These are phyloP conservation scores for Melipona beecheii DNA, from an alignment of 2,888 invertebrate genomes.

Conservation along the genomic window DNA sequence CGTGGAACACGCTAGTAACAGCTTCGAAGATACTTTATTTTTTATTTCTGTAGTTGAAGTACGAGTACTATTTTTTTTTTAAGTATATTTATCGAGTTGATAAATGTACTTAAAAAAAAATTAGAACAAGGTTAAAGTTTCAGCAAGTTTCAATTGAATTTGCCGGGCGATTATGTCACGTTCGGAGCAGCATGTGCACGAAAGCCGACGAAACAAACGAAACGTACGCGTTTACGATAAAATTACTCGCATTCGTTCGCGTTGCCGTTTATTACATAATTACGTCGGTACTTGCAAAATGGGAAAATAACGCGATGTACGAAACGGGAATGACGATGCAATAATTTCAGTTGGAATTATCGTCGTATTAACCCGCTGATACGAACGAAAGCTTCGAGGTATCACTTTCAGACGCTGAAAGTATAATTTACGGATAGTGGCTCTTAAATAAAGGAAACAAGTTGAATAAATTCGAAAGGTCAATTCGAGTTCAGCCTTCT, in stretches of 20 bases:
- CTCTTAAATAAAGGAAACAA: neutral
- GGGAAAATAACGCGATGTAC: slow-evolving; percentile 20
- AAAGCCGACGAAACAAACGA: neutral
- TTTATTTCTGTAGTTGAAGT: too few species aligned
- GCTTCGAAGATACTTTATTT: too few species aligned
- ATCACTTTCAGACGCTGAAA: neutral
- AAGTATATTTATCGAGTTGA: too few species aligned
- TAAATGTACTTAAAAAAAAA: too few species aligned
- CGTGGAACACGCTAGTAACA: too few species aligned
- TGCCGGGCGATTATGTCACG: neutral
- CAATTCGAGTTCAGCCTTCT: neutral
- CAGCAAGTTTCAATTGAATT: neutral
- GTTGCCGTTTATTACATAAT: slow-evolving; percentile 22
- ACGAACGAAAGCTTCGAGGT: neutral
- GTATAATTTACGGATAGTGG: neutral
- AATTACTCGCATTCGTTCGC: neutral
- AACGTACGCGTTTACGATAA: slow-evolving; percentile 2
- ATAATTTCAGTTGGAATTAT: neutral
- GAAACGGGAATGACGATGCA: slow-evolving; percentile 11
- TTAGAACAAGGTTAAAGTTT: neutral
- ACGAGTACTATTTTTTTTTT: too few species aligned
- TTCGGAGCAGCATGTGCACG: neutral
- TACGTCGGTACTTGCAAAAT: slow-evolving; percentile 4
- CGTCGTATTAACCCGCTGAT: neutral
- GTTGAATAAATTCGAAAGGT: neutral